These are phyloP conservation scores for Lophotis ruficrista DNA, from an alignment of 2,113 vertebrate genomes.

Conservation along the genomic window DNA sequence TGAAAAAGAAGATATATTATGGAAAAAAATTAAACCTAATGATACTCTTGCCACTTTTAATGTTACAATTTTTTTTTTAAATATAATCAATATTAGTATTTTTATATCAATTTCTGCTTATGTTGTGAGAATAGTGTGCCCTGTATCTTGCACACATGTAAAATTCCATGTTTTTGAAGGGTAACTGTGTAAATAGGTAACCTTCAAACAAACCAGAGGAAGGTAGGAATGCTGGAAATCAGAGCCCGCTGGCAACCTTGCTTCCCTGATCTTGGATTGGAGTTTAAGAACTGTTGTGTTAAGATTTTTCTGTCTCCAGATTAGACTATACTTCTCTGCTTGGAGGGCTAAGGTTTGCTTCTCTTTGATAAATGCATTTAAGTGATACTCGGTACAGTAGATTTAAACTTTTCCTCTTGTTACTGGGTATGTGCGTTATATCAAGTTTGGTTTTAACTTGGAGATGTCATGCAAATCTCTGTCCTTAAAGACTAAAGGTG, in stretches of 20 bases:
- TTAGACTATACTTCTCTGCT: neutral
- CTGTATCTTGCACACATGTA: neutral
- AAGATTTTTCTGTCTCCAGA: neutral
- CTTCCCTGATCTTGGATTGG: fast-evolving
- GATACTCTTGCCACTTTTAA: neutral
- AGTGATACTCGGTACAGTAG: neutral
- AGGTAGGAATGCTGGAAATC: neutral
- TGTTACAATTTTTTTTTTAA: neutral
- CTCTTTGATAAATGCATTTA: neutral
- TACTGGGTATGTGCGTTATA: neutral
- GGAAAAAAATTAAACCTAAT: conserved; percentile 1
- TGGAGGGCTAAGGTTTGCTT: neutral
- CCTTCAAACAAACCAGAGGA: neutral
- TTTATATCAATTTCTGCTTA: neutral
- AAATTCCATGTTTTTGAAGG: neutral
- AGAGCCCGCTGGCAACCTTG: neutral
- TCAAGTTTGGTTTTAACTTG: neutral
- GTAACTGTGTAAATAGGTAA: neutral
- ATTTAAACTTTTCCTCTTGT: neutral
- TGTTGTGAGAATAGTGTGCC: neutral
- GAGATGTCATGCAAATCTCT: neutral
- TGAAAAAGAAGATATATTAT: conserved; percentile 29
- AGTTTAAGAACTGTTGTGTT: neutral
- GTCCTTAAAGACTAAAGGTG: neutral
- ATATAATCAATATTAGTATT: neutral